Evolutionary conservation across 2,797 vertebrate genomes (phyloP).

Genomic region (Rousettus madagascariensis): DNA sequence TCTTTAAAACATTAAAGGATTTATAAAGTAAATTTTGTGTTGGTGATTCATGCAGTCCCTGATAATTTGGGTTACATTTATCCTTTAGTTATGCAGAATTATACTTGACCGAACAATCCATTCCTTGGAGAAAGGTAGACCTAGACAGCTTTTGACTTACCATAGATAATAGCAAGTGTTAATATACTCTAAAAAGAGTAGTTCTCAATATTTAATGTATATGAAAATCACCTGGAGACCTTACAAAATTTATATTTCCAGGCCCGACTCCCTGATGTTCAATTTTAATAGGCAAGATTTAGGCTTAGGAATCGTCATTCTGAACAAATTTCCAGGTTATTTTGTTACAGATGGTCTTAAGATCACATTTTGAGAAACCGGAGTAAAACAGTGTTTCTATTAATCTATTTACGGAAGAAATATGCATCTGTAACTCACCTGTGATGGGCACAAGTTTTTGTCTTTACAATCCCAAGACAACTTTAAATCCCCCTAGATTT

Average conservation of each 20-base stretch:
- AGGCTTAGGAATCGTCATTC: neutral
- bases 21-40: constrained; percentile 65
- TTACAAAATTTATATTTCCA: neutral
- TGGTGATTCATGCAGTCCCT: constrained; percentile 61
- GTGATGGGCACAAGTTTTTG: neutral
- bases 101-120: neutral
- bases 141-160: neutral
- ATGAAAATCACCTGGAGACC: neutral
- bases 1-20: constrained; percentile 70
- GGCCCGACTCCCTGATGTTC: neutral
- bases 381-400: neutral
- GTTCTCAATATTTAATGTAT: neutral
- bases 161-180: neutral
- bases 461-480: neutral
- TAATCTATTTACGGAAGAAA: neutral
- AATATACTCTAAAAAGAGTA: neutral
- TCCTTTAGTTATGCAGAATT: constrained; percentile 42
- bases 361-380: neutral
- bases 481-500: neutral
- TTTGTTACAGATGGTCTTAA: neutral
- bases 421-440: neutral
- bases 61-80: constrained; percentile 62
- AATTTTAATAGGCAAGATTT: neutral
- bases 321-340: neutral
- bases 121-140: neutral